Evolutionary conservation across 2,888 invertebrate genomes (phyloP).

Genomic region (Acrobeloides nanus): DNA sequence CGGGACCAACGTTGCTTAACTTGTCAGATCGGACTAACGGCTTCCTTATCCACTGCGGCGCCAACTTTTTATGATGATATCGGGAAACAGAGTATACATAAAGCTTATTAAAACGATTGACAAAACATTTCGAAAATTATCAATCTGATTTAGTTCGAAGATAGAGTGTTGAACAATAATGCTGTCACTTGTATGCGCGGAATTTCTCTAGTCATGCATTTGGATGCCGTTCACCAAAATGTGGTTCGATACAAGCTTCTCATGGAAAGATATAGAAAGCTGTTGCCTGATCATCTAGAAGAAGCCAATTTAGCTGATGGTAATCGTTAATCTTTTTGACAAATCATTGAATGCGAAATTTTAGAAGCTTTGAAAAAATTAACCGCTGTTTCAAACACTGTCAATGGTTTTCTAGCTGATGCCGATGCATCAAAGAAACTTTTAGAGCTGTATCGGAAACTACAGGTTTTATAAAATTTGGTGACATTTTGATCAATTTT

Average conservation of each 20-base stretch:
- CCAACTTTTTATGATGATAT: no score
- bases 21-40: no score
- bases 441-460: slow-evolving; percentile 32
- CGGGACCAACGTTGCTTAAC: no score
- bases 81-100: no score
- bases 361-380: slow-evolving; percentile 35
- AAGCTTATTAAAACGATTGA: no score
- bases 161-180: slow-evolving; percentile 10
- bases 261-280: slow-evolving; percentile 39
- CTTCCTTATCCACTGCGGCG: no score
- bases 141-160: slow-evolving; percentile 11
- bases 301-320: slow-evolving; percentile 25
- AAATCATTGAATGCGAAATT: slow-evolving; percentile 9
- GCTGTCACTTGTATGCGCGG: slow-evolving; percentile 7
- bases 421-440: slow-evolving; percentile 34
- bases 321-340: slow-evolving; percentile 8
- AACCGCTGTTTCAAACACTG: slow-evolving; percentile 30
- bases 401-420: slow-evolving; percentile 39
- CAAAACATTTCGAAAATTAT: no score
- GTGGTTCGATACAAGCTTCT: slow-evolving; percentile 39
- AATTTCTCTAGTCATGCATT: slow-evolving; percentile 21
- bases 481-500: neutral
- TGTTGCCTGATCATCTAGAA: slow-evolving; percentile 21
- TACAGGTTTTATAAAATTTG: slow-evolving; percentile 27
- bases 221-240: slow-evolving; percentile 30